A percentile compares a stretch with the other conserved stretches of the same genome.
phyloP scores from a whole-genome alignment of 1,140 invertebrate species.

The Brachionus sp. region DNA sequence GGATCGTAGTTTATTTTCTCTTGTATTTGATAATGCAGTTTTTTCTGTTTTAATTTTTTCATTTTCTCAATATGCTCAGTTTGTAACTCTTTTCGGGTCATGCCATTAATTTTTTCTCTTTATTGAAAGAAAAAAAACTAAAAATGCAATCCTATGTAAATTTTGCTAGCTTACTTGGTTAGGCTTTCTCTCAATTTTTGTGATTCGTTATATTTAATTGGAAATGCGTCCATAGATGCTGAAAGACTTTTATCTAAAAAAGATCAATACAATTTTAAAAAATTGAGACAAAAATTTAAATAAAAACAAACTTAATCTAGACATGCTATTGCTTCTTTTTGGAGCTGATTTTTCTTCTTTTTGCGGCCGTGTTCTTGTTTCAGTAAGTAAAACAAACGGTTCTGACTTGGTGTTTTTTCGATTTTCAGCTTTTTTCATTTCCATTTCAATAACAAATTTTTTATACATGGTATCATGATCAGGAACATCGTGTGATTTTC shows the following conservation, averaged over 20 bases:
- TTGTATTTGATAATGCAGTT: conserved; percentile 42
- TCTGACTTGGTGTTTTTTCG: neutral
- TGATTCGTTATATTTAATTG: conserved; percentile 29
- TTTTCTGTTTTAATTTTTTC: conserved; percentile 43
- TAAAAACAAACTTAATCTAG: neutral
- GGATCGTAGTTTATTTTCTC: conserved; percentile 37
- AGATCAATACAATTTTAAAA: neutral
- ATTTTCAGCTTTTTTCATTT: conserved; percentile 25
- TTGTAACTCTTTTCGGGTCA: conserved; percentile 27
- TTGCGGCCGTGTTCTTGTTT: neutral
- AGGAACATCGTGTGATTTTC: conserved; percentile 33
- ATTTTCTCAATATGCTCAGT: conserved; percentile 42
- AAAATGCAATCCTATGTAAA: neutral
- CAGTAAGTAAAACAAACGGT: conserved; percentile 28
- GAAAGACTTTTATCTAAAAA: conserved; percentile 37
- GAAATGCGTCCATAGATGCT: conserved; percentile 34
- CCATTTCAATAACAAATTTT: conserved; percentile 39
- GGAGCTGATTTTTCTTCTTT: neutral
- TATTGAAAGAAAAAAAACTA: neutral
- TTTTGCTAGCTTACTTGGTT: neutral
- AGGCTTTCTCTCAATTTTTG: conserved; percentile 34
- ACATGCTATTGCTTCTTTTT: conserved; percentile 41
- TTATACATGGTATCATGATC: conserved; percentile 13
- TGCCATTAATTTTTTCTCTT: conserved; percentile 20
- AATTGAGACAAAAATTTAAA: neutral